Evolutionary conservation across 2,797 vertebrate species (phyloP), one percentile per base, ranked within the genome.

Genomic region (Gallinago stenura): DNA sequence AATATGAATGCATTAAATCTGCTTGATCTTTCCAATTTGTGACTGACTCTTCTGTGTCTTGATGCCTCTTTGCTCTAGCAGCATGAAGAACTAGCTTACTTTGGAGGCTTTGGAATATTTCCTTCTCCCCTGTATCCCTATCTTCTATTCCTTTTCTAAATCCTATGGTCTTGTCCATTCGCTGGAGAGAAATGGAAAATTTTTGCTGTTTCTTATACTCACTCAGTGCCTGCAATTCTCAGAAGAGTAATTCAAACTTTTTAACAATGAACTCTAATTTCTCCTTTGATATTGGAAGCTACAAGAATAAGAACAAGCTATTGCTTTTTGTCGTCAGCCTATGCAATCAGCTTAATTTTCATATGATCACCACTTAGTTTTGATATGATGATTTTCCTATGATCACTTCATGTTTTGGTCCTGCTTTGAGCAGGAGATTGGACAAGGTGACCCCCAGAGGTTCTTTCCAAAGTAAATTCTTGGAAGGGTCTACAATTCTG

Each of bases 181-280:
- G 5, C 28, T 76, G 31, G 39, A 45, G 78, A 50, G 13, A 62
- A 51, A 51, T 31, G 11, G 18, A 12, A 66, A 12, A 24, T 71
- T 58, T 45, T 14, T 0, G 0, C 51, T 20, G 11, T 15, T 77
- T 33, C 54, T 51, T 46, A 6, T 3, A 6, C 15, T 33, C 6
- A 4, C 28, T 30, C 41, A 21, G n/a, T 28, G 30, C 16, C 61
- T 62, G 79, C 56, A 33, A 25, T 50, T 95, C 87, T 53, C 66
- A 20, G 72, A 64, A 43, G 30, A 56, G 21, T 37, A 24, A 15
- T 9, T 41, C 35, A 33, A 28, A 50, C 11, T 22, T 65, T 41
- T 51, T 15, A 43, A 33, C 31, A 56, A 19, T 1, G 3, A 60
- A 48, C 18, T 70, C 26, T n/a, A 7, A 8, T 56, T 73, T 50